phyloP scores from a whole-genome alignment of 2,113 vertebrate genomes.

The Emydocephalus ijimae region DNA sequence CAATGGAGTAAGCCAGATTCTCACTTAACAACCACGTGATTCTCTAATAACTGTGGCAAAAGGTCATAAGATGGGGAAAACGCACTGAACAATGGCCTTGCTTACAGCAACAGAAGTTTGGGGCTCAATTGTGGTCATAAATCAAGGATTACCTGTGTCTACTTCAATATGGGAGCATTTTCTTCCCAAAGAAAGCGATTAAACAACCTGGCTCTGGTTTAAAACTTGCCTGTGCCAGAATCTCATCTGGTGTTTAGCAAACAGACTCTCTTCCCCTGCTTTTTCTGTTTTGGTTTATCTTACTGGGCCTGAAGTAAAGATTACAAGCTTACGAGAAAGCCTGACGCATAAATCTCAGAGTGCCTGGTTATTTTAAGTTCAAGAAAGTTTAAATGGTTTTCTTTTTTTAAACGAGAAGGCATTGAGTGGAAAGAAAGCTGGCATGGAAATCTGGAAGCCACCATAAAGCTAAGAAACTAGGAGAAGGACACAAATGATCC shows the following conservation, averaged over 20 bases:
- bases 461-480: background rate
- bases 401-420: background rate
- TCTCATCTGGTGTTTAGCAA: background rate
- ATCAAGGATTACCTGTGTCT: background rate
- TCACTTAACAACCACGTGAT: background rate
- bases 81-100: background rate
- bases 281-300: background rate
- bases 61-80: background rate
- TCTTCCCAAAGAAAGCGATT: background rate
- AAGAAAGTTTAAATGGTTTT: background rate
- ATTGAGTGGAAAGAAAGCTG: background rate
- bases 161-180: background rate
- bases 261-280: too few species aligned
- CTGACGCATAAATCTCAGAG: too few species aligned
- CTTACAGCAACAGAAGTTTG: background rate
- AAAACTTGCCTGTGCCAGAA: background rate
- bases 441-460: background rate
- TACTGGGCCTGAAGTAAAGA: background rate
- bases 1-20: background rate
- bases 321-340: background rate
- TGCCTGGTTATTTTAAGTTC: background rate
- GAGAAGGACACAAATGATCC: background rate
- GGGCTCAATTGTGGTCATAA: background rate
- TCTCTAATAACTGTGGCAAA: background rate
- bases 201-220: background rate